A percentile compares a stretch with the other conserved stretches of the same genome.
These are phyloP conservation scores for Helicoverpa zea DNA, from an alignment of 1,140 invertebrate genomes.

Conservation along the genomic window DNA sequence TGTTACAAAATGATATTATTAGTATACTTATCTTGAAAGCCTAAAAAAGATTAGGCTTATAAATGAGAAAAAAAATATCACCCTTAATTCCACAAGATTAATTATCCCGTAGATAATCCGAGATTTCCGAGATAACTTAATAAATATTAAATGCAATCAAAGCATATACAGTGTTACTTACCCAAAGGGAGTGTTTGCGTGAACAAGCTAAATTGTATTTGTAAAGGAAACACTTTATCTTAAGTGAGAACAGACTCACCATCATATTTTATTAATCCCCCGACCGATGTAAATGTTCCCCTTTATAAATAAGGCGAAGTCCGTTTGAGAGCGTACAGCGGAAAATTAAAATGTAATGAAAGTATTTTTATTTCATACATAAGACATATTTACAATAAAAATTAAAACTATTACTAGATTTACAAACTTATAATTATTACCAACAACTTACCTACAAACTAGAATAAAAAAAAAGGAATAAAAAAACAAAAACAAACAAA, in stretches of 20 bases:
- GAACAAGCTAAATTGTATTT: conserved; percentile 36
- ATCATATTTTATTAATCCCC: conserved; percentile 43
- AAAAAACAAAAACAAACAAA: too few species aligned
- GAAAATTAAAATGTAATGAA: neutral
- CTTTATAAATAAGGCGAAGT: neutral
- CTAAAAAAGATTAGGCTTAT: too few species aligned
- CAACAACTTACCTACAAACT: too few species aligned
- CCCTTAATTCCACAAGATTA: neutral
- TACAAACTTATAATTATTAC: too few species aligned
- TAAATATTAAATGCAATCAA: conserved; percentile 36
- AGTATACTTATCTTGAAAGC: too few species aligned
- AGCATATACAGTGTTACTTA: neutral
- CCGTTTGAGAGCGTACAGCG: neutral
- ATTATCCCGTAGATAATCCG: neutral
- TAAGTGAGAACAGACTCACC: neutral
- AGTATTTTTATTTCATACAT: neutral
- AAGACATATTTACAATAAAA: too few species aligned
- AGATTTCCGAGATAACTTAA: neutral
- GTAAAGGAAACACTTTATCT: conserved; percentile 34
- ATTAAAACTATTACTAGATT: too few species aligned
- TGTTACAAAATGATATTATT: too few species aligned
- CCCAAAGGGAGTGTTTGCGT: neutral
- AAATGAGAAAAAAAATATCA: neutral
- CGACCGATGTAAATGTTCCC: conserved; percentile 8
- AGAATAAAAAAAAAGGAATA: too few species aligned